Evolutionary conservation across 2,797 vertebrate genomes (phyloP).

Genomic region (Phalloptychus januarius): DNA sequence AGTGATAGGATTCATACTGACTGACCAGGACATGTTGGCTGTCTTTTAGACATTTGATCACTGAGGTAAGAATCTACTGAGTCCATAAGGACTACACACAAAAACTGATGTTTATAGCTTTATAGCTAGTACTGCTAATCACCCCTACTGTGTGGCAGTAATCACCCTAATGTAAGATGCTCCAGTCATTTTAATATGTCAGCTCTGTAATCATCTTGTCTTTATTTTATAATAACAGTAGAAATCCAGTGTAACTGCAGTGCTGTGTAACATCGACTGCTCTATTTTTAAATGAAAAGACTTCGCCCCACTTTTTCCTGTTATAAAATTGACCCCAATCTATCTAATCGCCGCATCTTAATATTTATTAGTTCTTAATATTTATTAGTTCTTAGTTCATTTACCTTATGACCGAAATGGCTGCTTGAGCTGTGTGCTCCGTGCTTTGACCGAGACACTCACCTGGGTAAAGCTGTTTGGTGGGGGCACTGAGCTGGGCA

Average conservation of each 20-base stretch:
- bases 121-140: neutral
- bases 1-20: neutral
- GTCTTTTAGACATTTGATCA: neutral
- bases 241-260: neutral
- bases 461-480: slow-evolving; percentile 93
- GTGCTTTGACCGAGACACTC: slow-evolving; percentile 28
- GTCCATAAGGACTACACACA: neutral
- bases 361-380: too few species aligned
- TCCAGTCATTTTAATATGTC: neutral
- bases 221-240: neutral
- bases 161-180: neutral
- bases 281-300: neutral
- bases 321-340: neutral
- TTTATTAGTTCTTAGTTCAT: neutral
- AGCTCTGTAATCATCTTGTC: neutral
- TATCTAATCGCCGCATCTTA: neutral
- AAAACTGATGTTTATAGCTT: neutral
- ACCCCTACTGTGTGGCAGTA: neutral
- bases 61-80: neutral
- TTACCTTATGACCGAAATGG: neutral
- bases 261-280: neutral
- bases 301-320: neutral
- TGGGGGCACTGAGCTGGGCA: slow-evolving; percentile 95
- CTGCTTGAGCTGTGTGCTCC: neutral
- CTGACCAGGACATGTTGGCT: neutral